phyloP scores from a whole-genome alignment of 1,140 invertebrate genomes.

The Linepithema humile region DNA sequence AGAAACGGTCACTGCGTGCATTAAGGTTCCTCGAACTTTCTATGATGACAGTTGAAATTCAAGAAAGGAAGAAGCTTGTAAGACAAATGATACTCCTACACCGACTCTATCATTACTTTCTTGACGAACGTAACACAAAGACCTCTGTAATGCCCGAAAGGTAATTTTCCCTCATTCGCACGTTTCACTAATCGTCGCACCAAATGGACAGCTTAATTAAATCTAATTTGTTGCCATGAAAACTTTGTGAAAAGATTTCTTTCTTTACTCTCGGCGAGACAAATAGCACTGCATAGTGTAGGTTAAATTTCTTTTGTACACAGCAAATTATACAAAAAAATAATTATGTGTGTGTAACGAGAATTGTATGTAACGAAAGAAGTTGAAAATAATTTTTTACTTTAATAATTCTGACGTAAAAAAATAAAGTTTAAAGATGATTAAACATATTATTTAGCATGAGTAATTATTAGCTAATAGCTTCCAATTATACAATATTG shows the following conservation, averaged over 20 bases:
- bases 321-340: not conserved
- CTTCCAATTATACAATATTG: not conserved
- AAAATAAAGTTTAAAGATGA: not conserved
- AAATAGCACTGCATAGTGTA: not conserved
- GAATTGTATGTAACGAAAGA: not conserved
- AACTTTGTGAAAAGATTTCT: not conserved
- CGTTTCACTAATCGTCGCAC: conserved; percentile 5
- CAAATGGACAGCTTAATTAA: not conserved
- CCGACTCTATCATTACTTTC: conserved; percentile 15
- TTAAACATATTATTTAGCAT: not conserved
- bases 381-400: not conserved
- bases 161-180: conserved; percentile 13
- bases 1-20: not conserved
- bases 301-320: not conserved
- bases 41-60: conserved; percentile 2
- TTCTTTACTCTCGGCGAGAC: not conserved
- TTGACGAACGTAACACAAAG: conserved; percentile 16
- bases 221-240: not conserved
- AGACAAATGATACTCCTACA: conserved; percentile 34
- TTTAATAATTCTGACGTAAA: not conserved
- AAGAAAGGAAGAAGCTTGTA: not conserved
- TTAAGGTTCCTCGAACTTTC: conserved; percentile 18
- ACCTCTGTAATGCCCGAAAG: not conserved
- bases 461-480: conserved; percentile 10
- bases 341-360: not conserved